Evolutionary conservation across 1,140 invertebrate genomes (phyloP), one percentile per base, ranked within the genome.

Genomic region (Cydia strobilella): DNA sequence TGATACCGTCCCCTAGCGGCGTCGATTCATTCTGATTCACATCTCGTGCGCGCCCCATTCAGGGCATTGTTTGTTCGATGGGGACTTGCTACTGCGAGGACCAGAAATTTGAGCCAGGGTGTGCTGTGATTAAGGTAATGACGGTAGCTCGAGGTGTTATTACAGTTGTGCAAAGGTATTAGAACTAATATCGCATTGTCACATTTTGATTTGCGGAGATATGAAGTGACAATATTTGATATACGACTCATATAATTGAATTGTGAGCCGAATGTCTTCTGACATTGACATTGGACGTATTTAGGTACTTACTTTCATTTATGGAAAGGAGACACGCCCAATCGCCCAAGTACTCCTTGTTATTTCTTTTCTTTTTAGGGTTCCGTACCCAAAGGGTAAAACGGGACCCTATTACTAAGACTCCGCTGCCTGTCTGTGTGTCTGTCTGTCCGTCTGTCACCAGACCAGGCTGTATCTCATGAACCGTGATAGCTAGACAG

Each of bases 11-110:
- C 42, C 42, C 42, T 13, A 45, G 69, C 74, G 75, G 72, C 78
- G 75, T 71, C 76, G 66, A 74, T 84, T 82, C 86, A 87, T 90
- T 88, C 85, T 84, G 76, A 90, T 87, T 88, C 86, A 80, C 65
- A 59, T 54, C 80, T 71, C 85, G 83, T 82, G 82, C 86, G 84
- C 83, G 78, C 84, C 85, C 83, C 86, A 87, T 88, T 89, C 85
- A 88, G 75, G 80, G 82, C 84, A 85, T 86, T 87, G 84, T 88
- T 89, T 89, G 83, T 86, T 86, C 85, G 48, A 51, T 18, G 48
- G 48, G 48, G n/a, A 51, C 48, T 15, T 48, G 45, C 45, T 13
- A 48, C 48, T 51, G n/a, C 48, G n/a, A n/a, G 48, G 48, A 51
- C 48, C 48, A 51, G 48, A 51, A n/a, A 51, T 51, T 51, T 51